phyloP scores from a whole-genome alignment of 1,140 invertebrate genomes.

The Melitaea cinxia region DNA sequence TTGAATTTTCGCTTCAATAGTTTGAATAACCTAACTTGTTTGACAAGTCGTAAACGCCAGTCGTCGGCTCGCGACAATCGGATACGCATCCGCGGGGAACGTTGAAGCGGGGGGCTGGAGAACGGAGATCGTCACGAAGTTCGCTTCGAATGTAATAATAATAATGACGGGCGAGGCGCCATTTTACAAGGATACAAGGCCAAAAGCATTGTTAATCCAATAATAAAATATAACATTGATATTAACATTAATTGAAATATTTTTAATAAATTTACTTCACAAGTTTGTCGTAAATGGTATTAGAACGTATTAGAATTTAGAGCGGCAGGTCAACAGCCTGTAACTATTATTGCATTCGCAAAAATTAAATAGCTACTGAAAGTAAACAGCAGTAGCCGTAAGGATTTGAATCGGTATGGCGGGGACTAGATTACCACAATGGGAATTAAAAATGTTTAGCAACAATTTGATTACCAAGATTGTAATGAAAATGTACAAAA shows the following conservation, averaged over 20 bases:
- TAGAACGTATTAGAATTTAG: constrained; percentile 23
- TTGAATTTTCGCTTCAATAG: constrained; percentile 59
- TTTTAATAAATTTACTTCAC: constrained; percentile 42
- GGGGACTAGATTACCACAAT: constrained; percentile 1
- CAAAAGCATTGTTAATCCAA: constrained; percentile 69
- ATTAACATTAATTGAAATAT: constrained; percentile 34
- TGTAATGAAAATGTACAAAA: constrained; percentile 38
- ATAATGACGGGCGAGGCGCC: constrained; percentile 77
- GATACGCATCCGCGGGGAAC: constrained; percentile 79
- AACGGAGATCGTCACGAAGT: constrained; percentile 80
- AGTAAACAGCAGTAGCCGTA: background rate
- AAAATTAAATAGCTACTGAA: constrained; percentile 1
- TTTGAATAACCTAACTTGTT: constrained; percentile 79
- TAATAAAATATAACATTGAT: constrained; percentile 48
- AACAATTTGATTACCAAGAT: constrained; percentile 19
- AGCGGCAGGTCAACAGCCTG: constrained; percentile 72
- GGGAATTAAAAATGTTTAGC: background rate
- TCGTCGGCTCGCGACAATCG: constrained; percentile 77
- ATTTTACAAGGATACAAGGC: constrained; percentile 81
- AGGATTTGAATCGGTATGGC: background rate
- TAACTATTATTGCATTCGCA: constrained; percentile 58
- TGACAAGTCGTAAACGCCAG: constrained; percentile 80
- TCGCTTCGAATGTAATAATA: constrained; percentile 80
- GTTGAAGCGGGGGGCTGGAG: constrained; percentile 60
- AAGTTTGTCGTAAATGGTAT: constrained; percentile 42